Base-by-base conservation (phyloP, 2,113 vertebrate genomes). In the Phylloscopus trochilus region DNA sequence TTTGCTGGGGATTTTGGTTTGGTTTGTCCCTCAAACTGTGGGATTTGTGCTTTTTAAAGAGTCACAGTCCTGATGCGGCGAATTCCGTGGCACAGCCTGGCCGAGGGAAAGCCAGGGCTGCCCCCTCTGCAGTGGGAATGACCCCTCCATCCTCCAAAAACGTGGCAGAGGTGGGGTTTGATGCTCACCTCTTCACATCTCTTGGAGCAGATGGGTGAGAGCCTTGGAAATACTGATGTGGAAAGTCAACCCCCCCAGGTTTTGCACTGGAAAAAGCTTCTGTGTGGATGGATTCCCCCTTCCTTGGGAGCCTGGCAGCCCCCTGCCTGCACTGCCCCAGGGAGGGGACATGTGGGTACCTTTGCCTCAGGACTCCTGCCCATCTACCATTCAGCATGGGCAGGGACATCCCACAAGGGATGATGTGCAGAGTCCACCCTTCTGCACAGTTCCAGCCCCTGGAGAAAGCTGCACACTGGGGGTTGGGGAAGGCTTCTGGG, bases 21-120 rank as follows among this genome's bases (percentile, higher is more conserved):
- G n/a, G 13, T 41, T 41, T 41, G 41, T 41, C 26, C 26, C 35
- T 63, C 0, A 2, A 30, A 55, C 47, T 46, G 43, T 3, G 22
- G 13, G 35, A 33, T 67, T 37, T 70, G 43, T 41, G 60, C 15
- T 62, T 91, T 78, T 12, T 1, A 8, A 55, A 66, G 69, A 74
- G 74, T 49, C 0, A 2, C 3, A 0, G 31, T 6, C 10, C 17
- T 46, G 4, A 43, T 66, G 19, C 0, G 7, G 67, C 7, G 22
- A 43, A 81, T 2, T 7, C 44, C 1, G 0, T 10, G 59, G 68
- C 41, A 47, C 30, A 52, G 6, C n/a, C 39, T 22, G 28, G 59
- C 27, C 0, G 2, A 41, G 59, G 35, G 23, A 43, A 18, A 62
- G 21, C 18, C 1, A 4, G 26, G 49, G 59, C 22, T 81, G 39